Evolutionary conservation across 2,113 vertebrate species (phyloP), one percentile per base, ranked within the genome.

Genomic region (Dasyprocta punctata): DNA sequence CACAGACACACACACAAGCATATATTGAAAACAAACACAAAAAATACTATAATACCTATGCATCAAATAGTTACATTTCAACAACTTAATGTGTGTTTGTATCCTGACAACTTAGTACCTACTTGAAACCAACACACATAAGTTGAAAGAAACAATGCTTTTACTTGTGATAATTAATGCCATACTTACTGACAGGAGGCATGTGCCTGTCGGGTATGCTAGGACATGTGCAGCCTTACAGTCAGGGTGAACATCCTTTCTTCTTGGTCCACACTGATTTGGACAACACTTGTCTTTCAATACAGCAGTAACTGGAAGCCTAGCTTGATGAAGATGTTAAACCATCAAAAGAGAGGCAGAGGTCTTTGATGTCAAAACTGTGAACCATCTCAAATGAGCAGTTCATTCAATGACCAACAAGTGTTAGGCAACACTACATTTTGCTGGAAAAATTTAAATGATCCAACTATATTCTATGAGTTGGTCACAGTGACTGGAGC

Each of bases 121-220:
- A 60, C 84, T 90, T 90, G 86, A 71, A 89, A 83, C 89, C 47
- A 58, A 75, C 47, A 58, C 17, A 90, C 5, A 86, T 80, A 85
- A 30, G 78, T 84, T 38, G 56, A 87, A 93, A 67, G 80, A 86
- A 47, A 60, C 22, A 61, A 16, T 86, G 69, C 1, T 56, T 90
- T 49, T 33, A 44, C 90, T 36, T 92, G 26, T 96, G 33, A 69
- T 26, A 54, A 80, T 24, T 12, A 44, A 61, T 47, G 47, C 5
- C 38, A 0, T 54, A 61, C 5, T n/a, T 63, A 75, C 44, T 63
- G 67, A 11, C 17, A 38, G 44, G 17, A 17, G 41, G 0, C 17
- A 3, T 52, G 10, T 36, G 12, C 17, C 33, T 73, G 22, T 24
- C 49, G 61, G 58, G 30, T 9, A 4, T 24, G 36, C 7, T 30